phyloP scores from a whole-genome alignment of 2,113 vertebrate genomes.

The Oryctolagus cuniculus region mOryCun1.1 NC_091446.1:29467501-29468000 shows the following conservation, averaged over 20 bases:
- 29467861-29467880: not conserved
- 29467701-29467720: not conserved
- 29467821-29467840: not conserved
- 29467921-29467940: not conserved
- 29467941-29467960: not conserved
- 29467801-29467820: not conserved
- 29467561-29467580: not conserved
- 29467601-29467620: not conserved
- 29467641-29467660: not conserved
- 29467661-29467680: not conserved
- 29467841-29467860: not conserved
- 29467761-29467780: not conserved
- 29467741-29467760: not conserved
- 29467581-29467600: not conserved
- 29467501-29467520: not conserved
- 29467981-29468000: not conserved
- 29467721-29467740: not conserved
- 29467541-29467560: not conserved
- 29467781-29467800: not conserved
- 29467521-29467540: not conserved
- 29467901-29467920: not conserved
- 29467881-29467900: not conserved
- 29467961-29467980: not conserved
- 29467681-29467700: not conserved
- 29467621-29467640: not conserved